Base-by-base conservation (phyloP, 2,888 invertebrate genomes). In the Volucella bombylans region DNA sequence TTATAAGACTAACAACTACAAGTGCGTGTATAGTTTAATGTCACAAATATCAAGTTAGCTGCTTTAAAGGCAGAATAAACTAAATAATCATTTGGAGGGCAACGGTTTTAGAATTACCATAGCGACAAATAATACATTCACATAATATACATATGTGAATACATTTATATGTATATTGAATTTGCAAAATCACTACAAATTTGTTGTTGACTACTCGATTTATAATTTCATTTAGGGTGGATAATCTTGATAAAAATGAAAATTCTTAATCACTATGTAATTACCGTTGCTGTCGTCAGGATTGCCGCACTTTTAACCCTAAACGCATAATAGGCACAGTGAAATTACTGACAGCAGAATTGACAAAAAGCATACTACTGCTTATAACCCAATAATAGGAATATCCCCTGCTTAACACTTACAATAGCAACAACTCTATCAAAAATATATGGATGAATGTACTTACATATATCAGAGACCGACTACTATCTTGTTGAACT, bases 401-500 rank as follows among this genome's bases (percentile, higher is more conserved):
- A 64, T 54, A 45, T 38, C 43, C 18, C 43, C 45, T n/a, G 49
- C 54, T n/a, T 15, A 18, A 9, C 23, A 23, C 31, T 18, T 52
- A n/a, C 15, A 23, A 49, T 18, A 71, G 39, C 31, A 31, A 18
- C 11, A 39, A 50, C 49, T 57, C 57, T 74, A 65, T 71, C 41
- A 72, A 65, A 77, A 69, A 55, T 61, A 4, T 6, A 23, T 23
- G 2, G 18, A 23, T 23, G 18, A 18, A 18, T 18, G 18, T 3
- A 31, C 31, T 31, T 31, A 55, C 77, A 62, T 64, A 59, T 18
- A 49, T 12, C 45, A 31, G 23, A 23, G 65, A 38, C 18, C 45
- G 81, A 82, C 77, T 43, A 31, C 57, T 82, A 82, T 77, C 67
- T 38, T 31, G 43, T 59, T 59, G 23, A 54, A 47, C 61, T 68